Percentiles rank a stretch among this genome's conserved stretches.
These are phyloP conservation scores for Sylvilagus floridanus DNA, from an alignment of 2,797 vertebrate genomes.

Conservation along the genomic window DNA sequence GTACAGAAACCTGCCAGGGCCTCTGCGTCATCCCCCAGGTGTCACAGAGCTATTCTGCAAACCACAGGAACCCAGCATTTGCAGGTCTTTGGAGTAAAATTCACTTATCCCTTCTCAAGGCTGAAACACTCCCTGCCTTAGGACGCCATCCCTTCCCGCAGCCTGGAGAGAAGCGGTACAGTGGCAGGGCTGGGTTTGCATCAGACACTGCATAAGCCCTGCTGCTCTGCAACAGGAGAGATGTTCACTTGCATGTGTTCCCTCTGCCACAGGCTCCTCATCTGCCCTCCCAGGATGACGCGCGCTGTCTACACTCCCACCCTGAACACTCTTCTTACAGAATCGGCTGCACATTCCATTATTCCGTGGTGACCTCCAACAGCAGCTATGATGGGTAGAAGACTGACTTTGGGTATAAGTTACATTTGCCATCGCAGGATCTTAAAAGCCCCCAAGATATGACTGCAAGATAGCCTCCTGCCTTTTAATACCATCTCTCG, in stretches of 20 bases:
- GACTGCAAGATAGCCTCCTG: not conserved
- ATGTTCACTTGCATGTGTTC: not conserved
- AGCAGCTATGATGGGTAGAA: not conserved
- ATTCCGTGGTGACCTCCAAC: not conserved
- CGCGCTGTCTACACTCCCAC: not conserved
- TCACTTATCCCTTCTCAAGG: not conserved
- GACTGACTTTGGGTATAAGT: not conserved
- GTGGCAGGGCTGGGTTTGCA: not conserved
- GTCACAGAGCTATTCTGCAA: constrained; percentile 28
- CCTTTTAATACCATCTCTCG: not conserved
- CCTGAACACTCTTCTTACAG: not conserved
- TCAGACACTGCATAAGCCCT: rapidly evolving
- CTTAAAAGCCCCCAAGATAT: not conserved
- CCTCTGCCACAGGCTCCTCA: not conserved
- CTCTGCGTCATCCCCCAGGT: not conserved
- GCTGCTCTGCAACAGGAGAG: not conserved
- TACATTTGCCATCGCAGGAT: not conserved
- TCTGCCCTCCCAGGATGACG: not conserved
- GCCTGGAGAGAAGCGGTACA: not conserved
- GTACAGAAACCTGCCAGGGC: not conserved
- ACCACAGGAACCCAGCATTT: constrained; percentile 31
- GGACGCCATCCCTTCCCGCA: not conserved
- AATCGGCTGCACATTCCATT: not conserved
- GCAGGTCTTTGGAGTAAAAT: not conserved
- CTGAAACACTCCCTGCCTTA: not conserved